These are phyloP conservation scores for Syritta pipiens DNA, from an alignment of 2,888 invertebrate species.

Conservation along the genomic window DNA sequence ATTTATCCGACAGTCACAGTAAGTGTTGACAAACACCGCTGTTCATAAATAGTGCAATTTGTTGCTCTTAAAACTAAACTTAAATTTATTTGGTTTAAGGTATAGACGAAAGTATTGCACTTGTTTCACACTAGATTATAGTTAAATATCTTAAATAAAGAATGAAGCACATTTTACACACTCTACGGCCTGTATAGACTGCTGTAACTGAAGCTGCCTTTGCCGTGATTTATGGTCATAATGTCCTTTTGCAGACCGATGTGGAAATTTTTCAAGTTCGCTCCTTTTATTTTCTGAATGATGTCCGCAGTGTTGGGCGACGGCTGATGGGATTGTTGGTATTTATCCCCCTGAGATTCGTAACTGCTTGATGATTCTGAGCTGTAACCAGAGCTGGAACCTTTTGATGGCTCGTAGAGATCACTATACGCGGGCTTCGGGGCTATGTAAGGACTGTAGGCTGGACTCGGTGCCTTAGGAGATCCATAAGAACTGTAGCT, in stretches of 20 bases:
- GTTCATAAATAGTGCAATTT: too few relatives aligned
- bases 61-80: neutral
- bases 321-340: neutral
- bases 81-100: conserved; percentile 16
- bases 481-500: conserved; percentile 5
- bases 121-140: neutral
- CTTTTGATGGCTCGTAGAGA: neutral
- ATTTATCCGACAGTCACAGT: neutral
- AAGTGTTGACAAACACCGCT: neutral
- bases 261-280: conserved; percentile 34
- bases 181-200: conserved; percentile 72
- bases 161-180: neutral
- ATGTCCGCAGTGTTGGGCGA: conserved; percentile 7
- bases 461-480: neutral
- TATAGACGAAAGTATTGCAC: conserved; percentile 16
- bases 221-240: conserved; percentile 75
- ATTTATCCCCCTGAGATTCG: too few relatives aligned
- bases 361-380: neutral
- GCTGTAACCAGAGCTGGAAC: neutral
- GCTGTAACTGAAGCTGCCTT: conserved; percentile 77
- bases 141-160: conserved; percentile 6
- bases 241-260: conserved; percentile 35
- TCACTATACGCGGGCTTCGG: neutral
- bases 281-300: conserved; percentile 9
- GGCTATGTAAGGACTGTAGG: conserved; percentile 5